Percentiles rank a stretch among this genome's conserved stretches.
These are phyloP conservation scores for Xenus cinereus DNA, from an alignment of 2,113 vertebrate species.

Conservation along the genomic window DNA sequence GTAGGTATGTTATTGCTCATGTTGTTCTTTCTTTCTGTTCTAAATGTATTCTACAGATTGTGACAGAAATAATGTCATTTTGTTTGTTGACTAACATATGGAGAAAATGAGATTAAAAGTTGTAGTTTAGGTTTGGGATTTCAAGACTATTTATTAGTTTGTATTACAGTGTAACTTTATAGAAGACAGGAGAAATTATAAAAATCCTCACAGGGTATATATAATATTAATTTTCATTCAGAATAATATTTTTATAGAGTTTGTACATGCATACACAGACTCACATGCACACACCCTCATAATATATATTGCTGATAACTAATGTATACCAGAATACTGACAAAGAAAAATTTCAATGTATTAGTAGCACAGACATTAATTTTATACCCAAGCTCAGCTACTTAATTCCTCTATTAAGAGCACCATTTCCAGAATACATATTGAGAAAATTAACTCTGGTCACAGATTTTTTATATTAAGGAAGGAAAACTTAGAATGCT, in stretches of 20 bases:
- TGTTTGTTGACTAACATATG: not conserved
- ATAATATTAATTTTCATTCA: not conserved
- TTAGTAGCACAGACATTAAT: not conserved
- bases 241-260: not conserved
- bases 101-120: not conserved
- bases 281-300: fast-evolving
- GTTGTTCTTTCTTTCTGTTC: not conserved
- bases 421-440: not conserved
- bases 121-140: not conserved
- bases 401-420: not conserved
- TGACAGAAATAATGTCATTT: not conserved
- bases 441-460: slow-evolving; percentile 25
- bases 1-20: not conserved
- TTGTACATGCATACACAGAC: not conserved
- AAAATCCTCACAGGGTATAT: not conserved
- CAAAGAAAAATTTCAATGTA: not conserved
- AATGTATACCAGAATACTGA: not conserved
- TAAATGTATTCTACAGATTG: not conserved
- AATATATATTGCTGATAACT: not conserved
- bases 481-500: slow-evolving; percentile 1
- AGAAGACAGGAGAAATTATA: not conserved
- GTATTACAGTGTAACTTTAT: not conserved
- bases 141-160: not conserved
- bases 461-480: slow-evolving; percentile 14
- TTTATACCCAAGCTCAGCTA: not conserved